Evolutionary conservation across 2,113 vertebrate species (phyloP), one percentile per base, ranked within the genome.

Genomic region (Gymnorhina tibicen): DNA sequence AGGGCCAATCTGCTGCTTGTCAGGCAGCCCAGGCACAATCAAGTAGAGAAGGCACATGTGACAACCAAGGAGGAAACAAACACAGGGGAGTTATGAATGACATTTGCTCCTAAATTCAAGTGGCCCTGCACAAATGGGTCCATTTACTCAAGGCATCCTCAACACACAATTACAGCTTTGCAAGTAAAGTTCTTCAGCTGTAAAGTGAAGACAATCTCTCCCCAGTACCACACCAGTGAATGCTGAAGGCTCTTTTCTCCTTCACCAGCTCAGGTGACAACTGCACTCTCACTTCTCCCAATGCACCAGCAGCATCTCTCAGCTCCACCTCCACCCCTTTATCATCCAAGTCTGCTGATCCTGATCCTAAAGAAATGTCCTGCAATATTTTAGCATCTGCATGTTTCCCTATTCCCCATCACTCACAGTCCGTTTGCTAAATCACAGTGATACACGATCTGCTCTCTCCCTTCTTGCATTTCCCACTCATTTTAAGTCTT

Each of bases 21-120:
- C 26, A 55, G 42, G 46, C 52, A 73, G 67, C 17, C 5, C 2
- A 14, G 55, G 44, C 9, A 46, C 68, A 58, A 59, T 18, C 16
- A 47, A 4, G 7, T 0, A 4, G 21, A 35, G 20, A 27, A 23
- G 22, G 15, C 16, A n/a, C 12, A 7, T 0, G 1, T 9, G 82
- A 20, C 21, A 37, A 10, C 55, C 18, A 20, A n/a, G 15, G 60
- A 37, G 12, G 80, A 70, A 85, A 46, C 5, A 74, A 24, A 52
- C 5, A 9, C 11, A 20, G 27, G 8, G 27, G 8, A 10, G 9
- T 14, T 76, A 21, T 41, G 17, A 60, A 24, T 19, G 30, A 41
- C 14, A 6, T 22, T n/a, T 5, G 1, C 28, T 41, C 27, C 30
- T 50, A 32, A 76, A 50, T 50, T 67, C 47, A 68, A 75, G 13